phyloP scores from a whole-genome alignment of 2,797 vertebrate species.

The Neomorphus geoffroyi region DNA sequence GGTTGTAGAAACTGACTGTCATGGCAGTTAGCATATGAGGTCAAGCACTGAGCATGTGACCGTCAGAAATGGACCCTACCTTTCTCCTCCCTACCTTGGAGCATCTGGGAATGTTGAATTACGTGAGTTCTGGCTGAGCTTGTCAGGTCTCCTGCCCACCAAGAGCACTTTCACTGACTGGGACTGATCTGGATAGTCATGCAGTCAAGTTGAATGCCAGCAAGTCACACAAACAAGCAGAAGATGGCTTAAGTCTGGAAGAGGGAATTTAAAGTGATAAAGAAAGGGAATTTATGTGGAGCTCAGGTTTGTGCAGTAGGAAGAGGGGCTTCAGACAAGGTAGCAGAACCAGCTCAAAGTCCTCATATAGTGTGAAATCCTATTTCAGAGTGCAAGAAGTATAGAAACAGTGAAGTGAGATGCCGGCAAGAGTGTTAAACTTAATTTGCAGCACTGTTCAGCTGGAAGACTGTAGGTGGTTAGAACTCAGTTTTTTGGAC shows the following conservation, averaged over 20 bases:
- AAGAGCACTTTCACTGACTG: background rate
- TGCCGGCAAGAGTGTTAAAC: background rate
- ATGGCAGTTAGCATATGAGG: background rate
- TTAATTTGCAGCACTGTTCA: background rate
- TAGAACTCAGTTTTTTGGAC: background rate
- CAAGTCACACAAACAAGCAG: background rate
- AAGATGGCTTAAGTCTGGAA: background rate
- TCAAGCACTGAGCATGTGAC: background rate
- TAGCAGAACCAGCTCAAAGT: background rate
- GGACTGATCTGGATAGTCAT: background rate
- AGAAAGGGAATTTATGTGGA: background rate
- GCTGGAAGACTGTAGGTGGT: background rate
- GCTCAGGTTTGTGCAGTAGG: background rate
- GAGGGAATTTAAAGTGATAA: background rate
- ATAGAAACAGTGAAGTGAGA: background rate
- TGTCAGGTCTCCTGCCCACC: background rate
- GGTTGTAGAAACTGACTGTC: background rate
- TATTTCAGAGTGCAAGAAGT: background rate
- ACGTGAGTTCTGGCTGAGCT: background rate
- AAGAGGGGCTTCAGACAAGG: background rate
- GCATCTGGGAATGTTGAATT: accelerated
- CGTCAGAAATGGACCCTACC: background rate
- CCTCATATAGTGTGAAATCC: background rate
- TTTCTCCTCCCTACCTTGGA: background rate
- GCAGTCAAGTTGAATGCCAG: background rate